Percentiles rank a stretch among this genome's conserved stretches.
phyloP scores from a whole-genome alignment of 2,113 vertebrate genomes.

The Misgurnus mizolepis region DNA sequence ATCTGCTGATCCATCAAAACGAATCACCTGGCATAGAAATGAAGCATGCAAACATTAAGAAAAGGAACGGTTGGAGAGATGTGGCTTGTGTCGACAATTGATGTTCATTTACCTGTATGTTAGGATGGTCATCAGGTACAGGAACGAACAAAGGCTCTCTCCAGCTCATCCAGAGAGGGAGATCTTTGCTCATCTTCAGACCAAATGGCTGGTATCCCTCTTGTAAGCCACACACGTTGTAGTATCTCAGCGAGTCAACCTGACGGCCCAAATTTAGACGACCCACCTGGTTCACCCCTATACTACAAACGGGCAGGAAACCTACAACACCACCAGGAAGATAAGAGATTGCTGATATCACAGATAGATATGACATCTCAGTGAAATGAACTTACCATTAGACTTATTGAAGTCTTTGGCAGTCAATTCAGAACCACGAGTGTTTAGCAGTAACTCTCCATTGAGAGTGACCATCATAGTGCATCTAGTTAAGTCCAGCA shows the following conservation, averaged over 20 bases:
- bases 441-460: conserved; percentile 89
- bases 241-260: conserved; percentile 84
- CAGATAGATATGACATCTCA: neutral
- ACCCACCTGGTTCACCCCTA: conserved; percentile 87
- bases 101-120: conserved; percentile 73
- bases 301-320: conserved; percentile 86
- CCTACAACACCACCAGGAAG: conserved; percentile 68
- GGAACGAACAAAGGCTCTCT: conserved; percentile 86
- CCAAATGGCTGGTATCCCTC: conserved; percentile 94
- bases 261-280: conserved; percentile 89
- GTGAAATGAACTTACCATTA: conserved; percentile 75
- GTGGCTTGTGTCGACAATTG: too few relatives aligned
- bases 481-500: conserved; percentile 86
- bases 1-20: conserved; percentile 81
- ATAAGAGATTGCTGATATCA: neutral
- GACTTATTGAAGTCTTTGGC: conserved; percentile 87
- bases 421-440: conserved; percentile 87
- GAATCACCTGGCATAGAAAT: conserved; percentile 78
- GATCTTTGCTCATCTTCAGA: conserved; percentile 86
- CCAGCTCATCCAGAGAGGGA: conserved; percentile 92
- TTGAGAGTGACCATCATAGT: conserved; percentile 95
- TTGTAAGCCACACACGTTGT: conserved; percentile 87
- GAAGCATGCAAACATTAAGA: neutral
- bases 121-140: conserved; percentile 81
- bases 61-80: too few relatives aligned